phyloP scores from a whole-genome alignment of 2,888 invertebrate species.

The Lamellibrachia satsuma region DNA sequence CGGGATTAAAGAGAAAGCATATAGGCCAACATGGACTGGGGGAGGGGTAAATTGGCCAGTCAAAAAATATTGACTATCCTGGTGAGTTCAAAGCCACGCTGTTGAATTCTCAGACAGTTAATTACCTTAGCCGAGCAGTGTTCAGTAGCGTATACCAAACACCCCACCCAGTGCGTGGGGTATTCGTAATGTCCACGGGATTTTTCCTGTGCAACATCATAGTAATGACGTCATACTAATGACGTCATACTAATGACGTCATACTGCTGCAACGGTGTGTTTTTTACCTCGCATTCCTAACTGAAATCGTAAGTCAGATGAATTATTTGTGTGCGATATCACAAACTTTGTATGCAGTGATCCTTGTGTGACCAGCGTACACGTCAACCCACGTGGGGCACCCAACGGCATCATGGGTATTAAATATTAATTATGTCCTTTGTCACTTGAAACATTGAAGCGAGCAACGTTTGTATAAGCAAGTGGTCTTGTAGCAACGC shows the following conservation, averaged over 20 bases:
- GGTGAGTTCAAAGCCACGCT: background rate
- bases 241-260: background rate
- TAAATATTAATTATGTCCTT: too few relatives aligned
- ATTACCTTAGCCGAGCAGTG: background rate
- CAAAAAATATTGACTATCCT: background rate
- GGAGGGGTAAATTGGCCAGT: background rate
- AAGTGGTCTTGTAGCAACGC: too few relatives aligned
- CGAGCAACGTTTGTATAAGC: too few relatives aligned
- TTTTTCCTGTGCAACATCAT: background rate
- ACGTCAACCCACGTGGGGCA: too few relatives aligned
- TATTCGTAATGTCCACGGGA: background rate
- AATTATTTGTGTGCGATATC: background rate
- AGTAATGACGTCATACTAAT: background rate
- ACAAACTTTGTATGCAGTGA: background rate
- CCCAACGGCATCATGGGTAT: too few relatives aligned
- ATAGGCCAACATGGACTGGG: background rate
- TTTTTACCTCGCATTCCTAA: background rate
- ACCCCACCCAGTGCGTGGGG: background rate
- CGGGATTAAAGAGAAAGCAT: background rate
- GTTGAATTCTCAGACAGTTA: background rate
- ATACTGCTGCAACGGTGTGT: background rate
- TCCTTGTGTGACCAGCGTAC: too few relatives aligned
- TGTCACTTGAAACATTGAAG: too few relatives aligned
- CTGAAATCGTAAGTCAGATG: background rate
- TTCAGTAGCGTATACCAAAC: background rate